Evolutionary conservation across 2,113 vertebrate species (phyloP).

Genomic region (Oostethus manadensis): DNA sequence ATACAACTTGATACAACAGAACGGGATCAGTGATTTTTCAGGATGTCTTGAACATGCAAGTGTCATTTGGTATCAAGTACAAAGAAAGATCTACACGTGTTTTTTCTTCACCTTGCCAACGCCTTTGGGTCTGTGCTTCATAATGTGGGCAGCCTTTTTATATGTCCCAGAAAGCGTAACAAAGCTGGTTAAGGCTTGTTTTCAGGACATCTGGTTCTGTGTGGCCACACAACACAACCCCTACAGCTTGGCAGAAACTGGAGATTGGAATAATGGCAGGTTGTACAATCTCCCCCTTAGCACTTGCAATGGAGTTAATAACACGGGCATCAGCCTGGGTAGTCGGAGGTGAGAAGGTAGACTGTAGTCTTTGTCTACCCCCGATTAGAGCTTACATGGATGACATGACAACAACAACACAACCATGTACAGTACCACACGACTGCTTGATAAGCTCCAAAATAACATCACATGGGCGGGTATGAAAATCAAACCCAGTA

Average conservation of each 20-base stretch:
- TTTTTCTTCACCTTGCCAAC: too few species aligned
- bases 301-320: background rate
- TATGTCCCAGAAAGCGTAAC: background rate
- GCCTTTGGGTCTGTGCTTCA: background rate
- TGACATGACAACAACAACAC: slow-evolving; percentile 3
- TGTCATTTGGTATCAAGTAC: background rate
- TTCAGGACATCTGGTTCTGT: background rate
- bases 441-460: background rate
- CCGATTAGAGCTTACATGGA: too few species aligned
- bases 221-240: background rate
- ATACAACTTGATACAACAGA: too few species aligned
- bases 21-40: too few species aligned
- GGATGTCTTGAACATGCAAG: background rate
- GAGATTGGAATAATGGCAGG: slow-evolving; percentile 1
- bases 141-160: background rate
- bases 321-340: background rate
- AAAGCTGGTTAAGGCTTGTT: background rate
- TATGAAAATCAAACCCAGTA: slow-evolving; percentile 1
- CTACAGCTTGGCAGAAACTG: slow-evolving; percentile 1
- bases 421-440: background rate
- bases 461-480: background rate
- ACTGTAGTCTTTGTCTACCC: too few species aligned
- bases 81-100: background rate
- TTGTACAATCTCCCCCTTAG: background rate
- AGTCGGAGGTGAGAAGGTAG: too few species aligned